phyloP scores from a whole-genome alignment of 2,113 vertebrate species.

The Chloroceryle aenea region DNA sequence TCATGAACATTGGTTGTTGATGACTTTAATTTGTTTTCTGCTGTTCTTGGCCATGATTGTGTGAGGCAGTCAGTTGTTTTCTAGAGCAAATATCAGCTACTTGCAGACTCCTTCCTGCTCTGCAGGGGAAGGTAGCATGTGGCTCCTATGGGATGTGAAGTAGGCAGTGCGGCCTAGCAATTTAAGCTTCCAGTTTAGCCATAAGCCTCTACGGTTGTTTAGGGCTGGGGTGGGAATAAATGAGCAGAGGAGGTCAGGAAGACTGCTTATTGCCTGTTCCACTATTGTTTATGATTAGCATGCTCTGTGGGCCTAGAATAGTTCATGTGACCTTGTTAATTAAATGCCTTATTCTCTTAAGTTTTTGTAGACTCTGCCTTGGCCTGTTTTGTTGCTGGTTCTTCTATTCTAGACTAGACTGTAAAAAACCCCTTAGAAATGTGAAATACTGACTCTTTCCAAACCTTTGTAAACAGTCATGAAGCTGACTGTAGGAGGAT shows the following conservation, averaged over 20 bases:
- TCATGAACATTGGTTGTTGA: neutral
- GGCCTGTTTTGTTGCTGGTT: neutral
- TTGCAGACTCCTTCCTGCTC: neutral
- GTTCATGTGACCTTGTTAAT: neutral
- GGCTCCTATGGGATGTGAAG: neutral
- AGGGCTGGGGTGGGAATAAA: neutral
- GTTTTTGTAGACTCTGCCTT: neutral
- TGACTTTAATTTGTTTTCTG: neutral
- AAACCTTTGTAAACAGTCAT: neutral
- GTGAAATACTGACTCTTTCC: neutral
- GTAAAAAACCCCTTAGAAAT: neutral
- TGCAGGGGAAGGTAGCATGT: fast-evolving
- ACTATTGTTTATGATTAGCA: neutral
- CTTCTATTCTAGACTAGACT: neutral
- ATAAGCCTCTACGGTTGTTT: neutral
- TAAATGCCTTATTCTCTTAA: neutral
- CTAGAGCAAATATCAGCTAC: neutral
- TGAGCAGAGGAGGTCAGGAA: neutral
- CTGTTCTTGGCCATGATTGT: neutral
- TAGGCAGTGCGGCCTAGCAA: neutral
- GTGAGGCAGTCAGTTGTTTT: neutral
- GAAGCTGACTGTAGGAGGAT: neutral
- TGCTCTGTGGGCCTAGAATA: neutral
- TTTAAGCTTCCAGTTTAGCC: neutral
- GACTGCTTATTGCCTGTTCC: neutral